Percentiles rank a stretch among this genome's conserved stretches.
phyloP scores from a whole-genome alignment of 2,113 vertebrate species.

The Potamarius usumacintae region DNA sequence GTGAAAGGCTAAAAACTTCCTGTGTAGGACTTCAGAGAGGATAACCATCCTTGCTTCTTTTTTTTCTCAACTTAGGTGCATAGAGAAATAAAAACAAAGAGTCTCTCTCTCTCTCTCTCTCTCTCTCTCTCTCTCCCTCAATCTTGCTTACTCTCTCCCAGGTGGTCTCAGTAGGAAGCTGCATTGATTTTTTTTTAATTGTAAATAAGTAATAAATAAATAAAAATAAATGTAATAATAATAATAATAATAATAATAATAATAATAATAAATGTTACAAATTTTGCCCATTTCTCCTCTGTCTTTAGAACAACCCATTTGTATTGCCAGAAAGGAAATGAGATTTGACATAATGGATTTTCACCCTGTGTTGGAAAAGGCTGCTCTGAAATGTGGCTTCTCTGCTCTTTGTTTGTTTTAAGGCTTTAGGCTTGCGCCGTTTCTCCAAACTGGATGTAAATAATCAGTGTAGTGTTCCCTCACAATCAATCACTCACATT shows the following conservation, averaged over 20 bases:
- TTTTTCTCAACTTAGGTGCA: constrained; percentile 32
- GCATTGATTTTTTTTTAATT: constrained; percentile 63
- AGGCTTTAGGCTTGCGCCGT: constrained; percentile 53
- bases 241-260: constrained; percentile 53
- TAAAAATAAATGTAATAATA: background rate
- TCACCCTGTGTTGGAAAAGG: constrained; percentile 66
- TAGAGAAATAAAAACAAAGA: constrained; percentile 49
- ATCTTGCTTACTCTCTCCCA: constrained; percentile 27
- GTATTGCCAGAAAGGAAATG: constrained; percentile 75
- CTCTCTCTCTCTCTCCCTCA: constrained; percentile 37
- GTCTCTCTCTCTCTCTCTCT: constrained; percentile 37
- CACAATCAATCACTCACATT: constrained; percentile 36
- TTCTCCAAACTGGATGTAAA: constrained; percentile 59
- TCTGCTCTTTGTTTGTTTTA: constrained; percentile 64
- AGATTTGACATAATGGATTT: constrained; percentile 81
- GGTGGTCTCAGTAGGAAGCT: constrained; percentile 60
- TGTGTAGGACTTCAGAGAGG: constrained; percentile 2
- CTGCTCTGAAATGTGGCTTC: constrained; percentile 53
- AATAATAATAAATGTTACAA: background rate
- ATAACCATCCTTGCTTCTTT: constrained; percentile 31
- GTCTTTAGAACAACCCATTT: constrained; percentile 69
- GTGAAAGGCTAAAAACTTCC: constrained; percentile 8
- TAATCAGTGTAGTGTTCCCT: constrained; percentile 53
- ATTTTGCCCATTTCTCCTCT: constrained; percentile 72
- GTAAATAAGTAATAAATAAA: no score